Evolutionary conservation across 1,140 invertebrate species (phyloP), one percentile per base, ranked within the genome.

Genomic region (Drosophila orena): DNA sequence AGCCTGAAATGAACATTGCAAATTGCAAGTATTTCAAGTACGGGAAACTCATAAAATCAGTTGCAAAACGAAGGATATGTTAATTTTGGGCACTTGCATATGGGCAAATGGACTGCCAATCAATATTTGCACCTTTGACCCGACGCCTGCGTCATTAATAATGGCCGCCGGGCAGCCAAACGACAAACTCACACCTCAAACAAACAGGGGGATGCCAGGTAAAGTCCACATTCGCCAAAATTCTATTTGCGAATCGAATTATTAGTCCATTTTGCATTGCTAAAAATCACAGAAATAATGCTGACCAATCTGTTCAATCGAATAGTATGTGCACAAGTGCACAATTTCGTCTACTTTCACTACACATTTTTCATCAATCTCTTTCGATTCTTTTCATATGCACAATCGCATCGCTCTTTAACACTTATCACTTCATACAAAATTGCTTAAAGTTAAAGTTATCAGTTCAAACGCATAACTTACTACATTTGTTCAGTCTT

Each of bases 51-150:
- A 27, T 24, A 47, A 47, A 27, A 47, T 27, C 14, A 8, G 7
- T 8, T 10, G 24, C 47, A 11, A 34, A 34, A 34, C 12, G 14
- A 50, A 17, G 47, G 47, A 1, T 2, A 2, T 10, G 8, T 15
- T 34, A 34, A 30, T 37, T 58, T 58, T n/a, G 14, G 30, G 27
- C 11, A 42, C 14, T 38, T 22, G 22, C 35, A 24, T 14, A 17
- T 61, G 7, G 17, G 20, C 37, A 12, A 20, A 49, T 68, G 24
- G 30, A 52, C 49, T 70, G 64, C 56, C 42, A 56, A 70, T 70
- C 64, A 69, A 70, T 69, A 70, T 70, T 70, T 70, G 62, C 66
- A 70, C 64, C 66, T 68, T 55, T 69, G 49, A 69, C 66, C 65
- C 49, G 35, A 69, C 66, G 66, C 49, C 64, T 69, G 66, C 35